Evolutionary conservation across 2,888 invertebrate genomes (phyloP).

Genomic region (Hemistola chrysoprasaria): DNA sequence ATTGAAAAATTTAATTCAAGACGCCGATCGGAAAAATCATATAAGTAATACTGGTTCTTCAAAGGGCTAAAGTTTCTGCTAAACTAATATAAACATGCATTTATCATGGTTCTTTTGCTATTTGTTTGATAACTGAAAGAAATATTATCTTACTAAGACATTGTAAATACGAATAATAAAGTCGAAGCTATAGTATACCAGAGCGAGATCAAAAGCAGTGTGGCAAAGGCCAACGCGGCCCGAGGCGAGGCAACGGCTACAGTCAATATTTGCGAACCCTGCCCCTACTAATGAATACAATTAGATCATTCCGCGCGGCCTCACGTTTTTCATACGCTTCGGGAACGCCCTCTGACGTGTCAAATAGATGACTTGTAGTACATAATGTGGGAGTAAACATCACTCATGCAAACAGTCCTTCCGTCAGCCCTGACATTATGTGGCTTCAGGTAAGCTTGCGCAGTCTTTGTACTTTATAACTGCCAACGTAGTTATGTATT

Average conservation of each 20-base stretch:
- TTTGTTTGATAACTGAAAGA: no score
- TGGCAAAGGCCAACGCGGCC: slow-evolving; percentile 35
- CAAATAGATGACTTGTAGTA: slow-evolving; percentile 52
- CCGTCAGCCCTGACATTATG: slow-evolving; percentile 10
- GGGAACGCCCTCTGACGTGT: slow-evolving; percentile 62
- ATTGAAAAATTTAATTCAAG: no score
- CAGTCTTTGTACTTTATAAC: no score
- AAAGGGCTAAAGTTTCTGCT: no score
- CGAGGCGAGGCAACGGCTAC: slow-evolving; percentile 54
- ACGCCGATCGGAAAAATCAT: no score
- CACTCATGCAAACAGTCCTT: slow-evolving; percentile 20
- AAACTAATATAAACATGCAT: no score
- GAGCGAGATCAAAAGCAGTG: slow-evolving; percentile 31
- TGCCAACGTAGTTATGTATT: no score
- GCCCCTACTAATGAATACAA: slow-evolving; percentile 81
- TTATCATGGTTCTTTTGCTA: no score
- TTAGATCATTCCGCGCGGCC: slow-evolving; percentile 82
- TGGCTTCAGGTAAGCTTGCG: slow-evolving; percentile 15
- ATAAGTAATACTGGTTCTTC: no score
- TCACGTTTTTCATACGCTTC: slow-evolving; percentile 77
- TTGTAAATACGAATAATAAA: slow-evolving; percentile 15
- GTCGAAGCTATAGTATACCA: slow-evolving; percentile 22
- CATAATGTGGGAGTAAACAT: slow-evolving; percentile 58
- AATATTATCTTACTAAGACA: no score
- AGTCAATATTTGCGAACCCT: slow-evolving; percentile 78